A percentile compares a stretch with the other conserved stretches of the same genome.
Evolutionary conservation across 2,888 invertebrate species (phyloP).

Genomic region (Colletes collaris): DNA sequence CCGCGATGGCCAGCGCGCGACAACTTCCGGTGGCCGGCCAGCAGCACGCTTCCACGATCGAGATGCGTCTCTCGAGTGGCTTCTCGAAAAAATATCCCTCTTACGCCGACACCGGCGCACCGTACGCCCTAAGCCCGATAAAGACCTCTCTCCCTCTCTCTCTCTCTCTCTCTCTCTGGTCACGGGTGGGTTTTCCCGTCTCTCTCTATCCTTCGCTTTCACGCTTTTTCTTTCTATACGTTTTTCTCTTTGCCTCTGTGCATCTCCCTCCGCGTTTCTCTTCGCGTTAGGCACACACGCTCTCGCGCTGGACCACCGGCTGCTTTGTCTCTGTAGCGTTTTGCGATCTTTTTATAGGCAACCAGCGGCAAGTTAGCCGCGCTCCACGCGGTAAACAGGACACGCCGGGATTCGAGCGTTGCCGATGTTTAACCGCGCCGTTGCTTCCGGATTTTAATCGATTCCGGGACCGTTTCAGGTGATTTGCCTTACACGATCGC

Average conservation of each 20-base stretch:
- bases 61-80: constrained; percentile 53
- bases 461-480: constrained; percentile 4
- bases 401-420: constrained; percentile 45
- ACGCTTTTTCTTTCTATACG: constrained; percentile 11
- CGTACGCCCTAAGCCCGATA: constrained; percentile 16
- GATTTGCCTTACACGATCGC: background rate
- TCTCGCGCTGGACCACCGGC: constrained; percentile 33
- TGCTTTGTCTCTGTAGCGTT: constrained; percentile 49
- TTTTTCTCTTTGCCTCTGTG: constrained; percentile 21
- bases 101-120: constrained; percentile 21
- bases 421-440: constrained; percentile 17
- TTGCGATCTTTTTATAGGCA: constrained; percentile 60
- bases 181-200: no score
- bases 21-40: constrained; percentile 66
- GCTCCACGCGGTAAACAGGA: constrained; percentile 62
- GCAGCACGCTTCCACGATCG: constrained; percentile 62
- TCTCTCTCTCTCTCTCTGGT: background rate
- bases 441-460: constrained; percentile 27
- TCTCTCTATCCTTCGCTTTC: background rate
- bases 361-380: constrained; percentile 57
- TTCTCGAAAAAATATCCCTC: constrained; percentile 64
- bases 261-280: constrained; percentile 31
- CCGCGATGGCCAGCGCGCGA: constrained; percentile 52
- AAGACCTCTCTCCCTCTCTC: constrained; percentile 3
- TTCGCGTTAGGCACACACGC: constrained; percentile 44